phyloP scores from a whole-genome alignment of 2,888 invertebrate genomes.

The Hyppa rectilinea region DNA sequence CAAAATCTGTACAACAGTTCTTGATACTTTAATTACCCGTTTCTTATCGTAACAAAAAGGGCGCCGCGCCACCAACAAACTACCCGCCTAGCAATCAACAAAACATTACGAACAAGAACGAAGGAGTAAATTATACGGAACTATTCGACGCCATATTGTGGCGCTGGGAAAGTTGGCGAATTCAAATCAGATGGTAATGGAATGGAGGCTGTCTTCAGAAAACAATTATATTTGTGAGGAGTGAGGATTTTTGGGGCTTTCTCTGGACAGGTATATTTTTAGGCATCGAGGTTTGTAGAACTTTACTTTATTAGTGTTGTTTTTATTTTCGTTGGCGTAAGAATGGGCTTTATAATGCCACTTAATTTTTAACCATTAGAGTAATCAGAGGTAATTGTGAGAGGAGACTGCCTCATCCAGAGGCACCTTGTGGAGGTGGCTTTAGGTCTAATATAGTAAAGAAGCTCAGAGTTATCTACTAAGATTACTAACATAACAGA shows the following conservation, averaged over 20 bases:
- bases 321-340: neutral
- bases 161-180: conserved; percentile 41
- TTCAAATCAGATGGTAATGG: conserved; percentile 65
- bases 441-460: too few species aligned
- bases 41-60: conserved; percentile 42
- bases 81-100: conserved; percentile 32
- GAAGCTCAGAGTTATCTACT: too few species aligned
- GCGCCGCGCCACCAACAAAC: conserved; percentile 9
- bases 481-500: too few species aligned
- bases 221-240: conserved; percentile 50
- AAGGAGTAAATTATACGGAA: conserved; percentile 53
- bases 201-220: conserved; percentile 37
- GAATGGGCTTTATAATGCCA: too few species aligned
- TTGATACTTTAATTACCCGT: conserved; percentile 28
- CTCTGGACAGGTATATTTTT: neutral
- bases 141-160: conserved; percentile 49
- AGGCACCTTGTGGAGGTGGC: too few species aligned
- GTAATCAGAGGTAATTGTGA: neutral
- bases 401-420: too few species aligned
- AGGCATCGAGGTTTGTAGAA: neutral
- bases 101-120: conserved; percentile 39
- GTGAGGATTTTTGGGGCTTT: neutral
- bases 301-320: neutral
- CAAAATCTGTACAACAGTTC: conserved; percentile 14
- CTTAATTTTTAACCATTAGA: neutral